phyloP scores from a whole-genome alignment of 2,113 vertebrate genomes.

The Pseudonaja textilis region DNA sequence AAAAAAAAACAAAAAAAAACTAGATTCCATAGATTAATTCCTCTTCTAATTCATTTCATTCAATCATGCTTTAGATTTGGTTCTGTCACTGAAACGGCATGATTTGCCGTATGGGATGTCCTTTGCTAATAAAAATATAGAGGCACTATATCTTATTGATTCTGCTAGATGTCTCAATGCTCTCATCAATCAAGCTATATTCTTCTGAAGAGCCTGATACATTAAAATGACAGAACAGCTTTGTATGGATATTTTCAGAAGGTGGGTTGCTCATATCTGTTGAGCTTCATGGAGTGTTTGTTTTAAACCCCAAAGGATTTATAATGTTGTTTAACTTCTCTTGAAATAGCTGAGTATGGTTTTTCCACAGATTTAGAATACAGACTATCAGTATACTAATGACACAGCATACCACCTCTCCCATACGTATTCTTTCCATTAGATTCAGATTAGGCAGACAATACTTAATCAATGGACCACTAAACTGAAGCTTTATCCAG shows the following conservation, averaged over 20 bases:
- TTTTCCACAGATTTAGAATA: background rate
- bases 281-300: background rate
- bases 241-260: background rate
- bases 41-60: background rate
- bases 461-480: background rate
- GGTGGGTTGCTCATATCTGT: background rate
- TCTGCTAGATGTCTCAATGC: background rate
- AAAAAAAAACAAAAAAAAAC: background rate
- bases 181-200: background rate
- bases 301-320: background rate
- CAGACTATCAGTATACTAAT: background rate
- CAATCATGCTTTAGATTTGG: background rate
- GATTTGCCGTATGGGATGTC: background rate
- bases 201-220: background rate
- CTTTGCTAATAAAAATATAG: background rate
- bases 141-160: background rate
- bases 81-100: background rate
- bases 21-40: background rate
- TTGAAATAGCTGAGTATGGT: background rate
- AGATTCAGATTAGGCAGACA: background rate
- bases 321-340: background rate
- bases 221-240: background rate
- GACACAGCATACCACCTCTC: background rate
- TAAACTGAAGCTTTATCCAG: background rate
- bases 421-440: background rate